Conservation (phyloP, 35 echinoderm and acorn worm genomes). For the Lytechinus pictus region DNA sequence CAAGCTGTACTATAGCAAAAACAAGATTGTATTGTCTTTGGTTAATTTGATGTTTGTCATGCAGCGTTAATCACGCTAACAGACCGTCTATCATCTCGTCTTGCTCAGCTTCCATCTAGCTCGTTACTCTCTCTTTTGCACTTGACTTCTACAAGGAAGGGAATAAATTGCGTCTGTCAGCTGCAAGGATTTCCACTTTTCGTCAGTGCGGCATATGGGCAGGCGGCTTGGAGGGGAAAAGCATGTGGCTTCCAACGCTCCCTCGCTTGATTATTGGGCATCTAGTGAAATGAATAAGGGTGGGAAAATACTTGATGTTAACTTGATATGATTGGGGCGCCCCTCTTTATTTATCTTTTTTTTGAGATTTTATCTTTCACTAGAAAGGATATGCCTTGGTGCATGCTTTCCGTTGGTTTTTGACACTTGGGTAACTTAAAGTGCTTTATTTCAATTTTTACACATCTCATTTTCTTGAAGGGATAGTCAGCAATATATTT, state of each 20-base stretch:
- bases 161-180: slow-evolving; percentile 26
- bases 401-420: not conserved
- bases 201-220: not conserved
- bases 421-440: not conserved
- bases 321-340: not conserved
- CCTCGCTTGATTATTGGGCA: not conserved
- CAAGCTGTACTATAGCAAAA: not conserved
- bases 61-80: not conserved
- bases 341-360: not conserved
- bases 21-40: not conserved
- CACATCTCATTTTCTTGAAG: too few species aligned
- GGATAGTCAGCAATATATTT: too few species aligned
- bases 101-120: not conserved
- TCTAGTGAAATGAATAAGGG: slow-evolving; percentile 10
- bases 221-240: not conserved
- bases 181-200: slow-evolving; percentile 8
- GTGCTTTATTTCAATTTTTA: not conserved
- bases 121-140: not conserved
- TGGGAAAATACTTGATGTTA: not conserved
- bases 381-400: not conserved
- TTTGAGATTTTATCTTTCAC: not conserved
- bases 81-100: not conserved
- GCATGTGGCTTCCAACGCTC: not conserved
- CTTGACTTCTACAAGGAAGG: not conserved
- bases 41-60: not conserved